Evolutionary conservation across 2,797 vertebrate species (phyloP), one percentile per base, ranked within the genome.

Genomic region (Semaprochilodus insignis): DNA sequence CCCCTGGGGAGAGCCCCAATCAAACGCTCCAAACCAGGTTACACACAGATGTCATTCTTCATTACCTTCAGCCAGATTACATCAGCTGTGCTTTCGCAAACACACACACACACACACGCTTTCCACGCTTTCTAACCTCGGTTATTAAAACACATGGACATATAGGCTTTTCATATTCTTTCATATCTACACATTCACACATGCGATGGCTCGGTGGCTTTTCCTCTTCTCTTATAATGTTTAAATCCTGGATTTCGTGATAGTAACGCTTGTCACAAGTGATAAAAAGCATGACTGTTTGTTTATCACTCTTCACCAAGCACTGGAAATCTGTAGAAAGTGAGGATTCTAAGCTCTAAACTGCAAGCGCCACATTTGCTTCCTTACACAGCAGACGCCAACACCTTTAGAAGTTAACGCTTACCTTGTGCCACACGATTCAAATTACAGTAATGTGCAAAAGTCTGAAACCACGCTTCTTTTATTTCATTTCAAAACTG

Each of bases 11-110:
- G 77, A 86, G 84, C 48, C 83, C 87, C 91, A 90, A 90, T 93
- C 91, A 91, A 91, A 87, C 85, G 89, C 88, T 89, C 91, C 91
- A 93, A 94, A 94, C 90, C 94, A 94, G 91, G 93, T 95, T 95
- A 95, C 91, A 89, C 79, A 86, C 92, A 92, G 91, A 93, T 94
- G 93, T 94, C 95, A 94, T 87, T 90, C 91, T 86, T 92, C 92
- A 94, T 95, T 95, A 94, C 89, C 80, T 88, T 88, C 90, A 85
- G 87, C 87, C 85, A 63, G 84, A 87, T 91, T 89, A 91, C 87
- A 90, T 93, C 88, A 92, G 89, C 89, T 91, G 90, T 85, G 88
- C 90, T 89, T 87, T 89, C 81, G 57, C 84, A 88, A 36, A 67
- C 60, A 48, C 55, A 11, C 62, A 62, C 71, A 60, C 44, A 80